A percentile compares a stretch with the other conserved stretches of the same genome.
These are phyloP conservation scores for Drosophila infuscata DNA, from an alignment of 2,888 invertebrate species.

Conservation along the genomic window DNA sequence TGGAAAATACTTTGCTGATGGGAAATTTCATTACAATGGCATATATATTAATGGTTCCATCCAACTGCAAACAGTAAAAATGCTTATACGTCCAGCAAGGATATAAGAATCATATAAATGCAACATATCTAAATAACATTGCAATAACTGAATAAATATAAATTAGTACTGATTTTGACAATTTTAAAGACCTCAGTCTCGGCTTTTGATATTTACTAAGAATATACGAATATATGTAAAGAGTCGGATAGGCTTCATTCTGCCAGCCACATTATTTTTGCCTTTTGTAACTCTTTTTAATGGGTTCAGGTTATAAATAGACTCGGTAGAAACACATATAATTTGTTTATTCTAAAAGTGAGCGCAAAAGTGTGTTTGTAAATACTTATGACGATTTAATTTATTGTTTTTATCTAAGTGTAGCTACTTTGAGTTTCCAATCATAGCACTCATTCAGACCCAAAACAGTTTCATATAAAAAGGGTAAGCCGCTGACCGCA, in stretches of 20 bases:
- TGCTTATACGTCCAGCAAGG: not conserved
- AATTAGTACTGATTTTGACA: not conserved
- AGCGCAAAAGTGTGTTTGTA: not conserved
- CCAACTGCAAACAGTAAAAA: not conserved
- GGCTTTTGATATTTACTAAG: not conserved
- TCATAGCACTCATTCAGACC: not conserved
- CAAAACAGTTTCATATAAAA: constrained; percentile 27
- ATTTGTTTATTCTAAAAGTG: not conserved
- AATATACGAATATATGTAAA: not conserved
- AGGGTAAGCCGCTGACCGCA: constrained; percentile 29
- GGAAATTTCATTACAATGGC: not conserved
- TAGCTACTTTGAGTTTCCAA: not conserved
- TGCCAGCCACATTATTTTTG: not conserved
- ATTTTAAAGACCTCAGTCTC: not conserved
- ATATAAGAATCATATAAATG: not conserved
- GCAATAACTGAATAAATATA: not conserved
- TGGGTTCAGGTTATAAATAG: not conserved
- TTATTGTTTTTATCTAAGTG: not conserved
- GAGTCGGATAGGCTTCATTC: not conserved
- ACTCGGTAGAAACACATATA: not conserved
- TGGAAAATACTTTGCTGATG: not conserved
- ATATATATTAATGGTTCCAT: not conserved
- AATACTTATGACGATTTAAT: not conserved
- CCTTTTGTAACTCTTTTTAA: not conserved
- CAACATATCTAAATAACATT: not conserved